Evolutionary conservation across 1,140 invertebrate genomes (phyloP).

Genomic region (Drosophila pruinosa): DNA sequence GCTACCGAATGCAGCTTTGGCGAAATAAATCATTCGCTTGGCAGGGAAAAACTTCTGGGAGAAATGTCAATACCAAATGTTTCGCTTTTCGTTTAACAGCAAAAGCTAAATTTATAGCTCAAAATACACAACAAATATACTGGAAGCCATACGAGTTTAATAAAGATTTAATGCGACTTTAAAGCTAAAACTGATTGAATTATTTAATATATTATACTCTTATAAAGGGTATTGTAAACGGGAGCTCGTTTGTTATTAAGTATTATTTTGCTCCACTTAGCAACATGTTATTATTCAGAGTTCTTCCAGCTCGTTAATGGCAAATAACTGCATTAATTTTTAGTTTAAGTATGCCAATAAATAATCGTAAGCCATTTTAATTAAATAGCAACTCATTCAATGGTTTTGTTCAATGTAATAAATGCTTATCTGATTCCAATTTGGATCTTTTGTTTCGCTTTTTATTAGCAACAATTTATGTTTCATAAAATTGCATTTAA

Average conservation of each 20-base stretch:
- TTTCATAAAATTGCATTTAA: conserved; percentile 43
- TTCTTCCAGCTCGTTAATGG: neutral
- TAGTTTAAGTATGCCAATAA: conserved; percentile 5
- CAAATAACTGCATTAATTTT: conserved; percentile 22
- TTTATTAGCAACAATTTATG: conserved; percentile 37
- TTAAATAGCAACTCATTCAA: conserved; percentile 39
- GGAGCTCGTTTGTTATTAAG: no score
- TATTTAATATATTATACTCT: no score
- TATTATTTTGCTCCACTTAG: no score
- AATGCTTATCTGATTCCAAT: conserved; percentile 23
- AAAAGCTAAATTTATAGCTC: conserved; percentile 33
- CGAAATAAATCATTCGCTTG: conserved; percentile 64
- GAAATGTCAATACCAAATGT: conserved; percentile 72
- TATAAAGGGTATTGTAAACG: neutral
- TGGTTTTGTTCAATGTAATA: conserved; percentile 1
- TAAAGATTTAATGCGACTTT: conserved; percentile 6
- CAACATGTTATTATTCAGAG: neutral
- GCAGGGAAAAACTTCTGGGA: conserved; percentile 35
- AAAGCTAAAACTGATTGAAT: neutral
- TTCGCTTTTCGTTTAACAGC: conserved; percentile 61
- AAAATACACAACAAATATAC: conserved; percentile 43
- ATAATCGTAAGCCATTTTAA: conserved; percentile 20
- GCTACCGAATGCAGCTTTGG: conserved; percentile 11
- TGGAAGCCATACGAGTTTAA: conserved; percentile 21
- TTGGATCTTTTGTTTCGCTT: conserved; percentile 32